Percentiles rank a stretch among this genome's conserved stretches.
phyloP scores from a whole-genome alignment of 2,113 vertebrate genomes.

The Turdus rufiventris region DNA sequence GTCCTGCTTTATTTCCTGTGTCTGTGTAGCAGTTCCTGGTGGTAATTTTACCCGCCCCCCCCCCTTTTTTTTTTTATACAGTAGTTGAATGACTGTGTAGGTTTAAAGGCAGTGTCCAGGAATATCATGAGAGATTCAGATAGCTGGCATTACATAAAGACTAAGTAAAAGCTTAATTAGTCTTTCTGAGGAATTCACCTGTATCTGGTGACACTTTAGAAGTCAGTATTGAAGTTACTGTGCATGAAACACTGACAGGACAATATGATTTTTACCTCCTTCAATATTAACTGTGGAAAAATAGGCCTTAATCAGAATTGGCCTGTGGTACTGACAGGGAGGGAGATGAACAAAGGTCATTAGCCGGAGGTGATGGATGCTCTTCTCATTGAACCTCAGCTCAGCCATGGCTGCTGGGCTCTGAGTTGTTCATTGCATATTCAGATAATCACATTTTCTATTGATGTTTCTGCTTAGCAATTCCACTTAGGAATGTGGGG shows the following conservation, averaged over 20 bases:
- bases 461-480: not conserved
- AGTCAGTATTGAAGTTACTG: not conserved
- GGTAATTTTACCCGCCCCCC: not conserved
- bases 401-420: not conserved
- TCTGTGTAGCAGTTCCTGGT: not conserved
- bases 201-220: not conserved
- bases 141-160: not conserved
- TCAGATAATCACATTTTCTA: rapidly evolving
- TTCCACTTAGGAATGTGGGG: not conserved
- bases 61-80: not conserved
- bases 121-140: not conserved
- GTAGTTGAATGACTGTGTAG: not conserved
- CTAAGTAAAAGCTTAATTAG: not conserved
- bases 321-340: not conserved
- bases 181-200: not conserved
- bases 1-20: not conserved
- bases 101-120: not conserved
- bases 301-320: not conserved
- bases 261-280: not conserved
- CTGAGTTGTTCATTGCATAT: not conserved
- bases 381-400: not conserved
- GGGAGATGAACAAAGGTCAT: not conserved
- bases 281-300: not conserved
- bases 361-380: not conserved
- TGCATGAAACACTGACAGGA: rapidly evolving